Evolutionary conservation across 2,113 vertebrate species (phyloP).

Genomic region (Hoplias malabaricus): DNA sequence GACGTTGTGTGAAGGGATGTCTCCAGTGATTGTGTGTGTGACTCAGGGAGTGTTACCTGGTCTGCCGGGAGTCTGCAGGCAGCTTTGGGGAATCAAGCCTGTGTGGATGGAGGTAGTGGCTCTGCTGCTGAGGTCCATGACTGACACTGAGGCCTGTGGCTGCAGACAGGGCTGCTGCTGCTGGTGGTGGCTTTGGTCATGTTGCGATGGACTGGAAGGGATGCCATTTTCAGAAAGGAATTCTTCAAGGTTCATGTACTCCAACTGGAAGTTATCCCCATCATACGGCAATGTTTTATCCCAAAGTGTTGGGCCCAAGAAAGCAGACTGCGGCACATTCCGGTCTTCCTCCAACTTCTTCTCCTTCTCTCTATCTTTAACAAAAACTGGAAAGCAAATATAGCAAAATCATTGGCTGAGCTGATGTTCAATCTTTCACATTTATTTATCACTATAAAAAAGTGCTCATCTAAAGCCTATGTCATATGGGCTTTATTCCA

Average conservation of each 20-base stretch:
- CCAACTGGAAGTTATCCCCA: constrained; percentile 88
- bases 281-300: constrained; percentile 92
- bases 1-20: neutral
- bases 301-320: constrained; percentile 90
- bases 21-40: neutral
- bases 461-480: too few relatives aligned
- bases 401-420: neutral
- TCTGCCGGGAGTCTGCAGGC: constrained; percentile 81
- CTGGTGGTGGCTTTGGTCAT: constrained; percentile 78
- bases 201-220: constrained; percentile 81
- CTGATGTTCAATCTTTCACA: neutral
- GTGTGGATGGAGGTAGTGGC: constrained; percentile 78
- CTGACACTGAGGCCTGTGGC: constrained; percentile 75
- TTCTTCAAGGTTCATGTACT: constrained; percentile 94
- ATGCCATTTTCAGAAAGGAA: constrained; percentile 91
- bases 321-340: constrained; percentile 83
- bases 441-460: neutral
- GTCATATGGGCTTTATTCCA: too few relatives aligned
- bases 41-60: constrained; percentile 72
- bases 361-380: constrained; percentile 85
- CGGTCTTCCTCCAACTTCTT: constrained; percentile 87
- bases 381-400: constrained; percentile 71
- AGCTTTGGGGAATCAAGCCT: constrained; percentile 78
- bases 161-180: constrained; percentile 26
- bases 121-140: constrained; percentile 86